These are phyloP conservation scores for Pseudorhombus dupliciocellatus DNA, from an alignment of 2,113 vertebrate genomes.

Conservation along the genomic window DNA sequence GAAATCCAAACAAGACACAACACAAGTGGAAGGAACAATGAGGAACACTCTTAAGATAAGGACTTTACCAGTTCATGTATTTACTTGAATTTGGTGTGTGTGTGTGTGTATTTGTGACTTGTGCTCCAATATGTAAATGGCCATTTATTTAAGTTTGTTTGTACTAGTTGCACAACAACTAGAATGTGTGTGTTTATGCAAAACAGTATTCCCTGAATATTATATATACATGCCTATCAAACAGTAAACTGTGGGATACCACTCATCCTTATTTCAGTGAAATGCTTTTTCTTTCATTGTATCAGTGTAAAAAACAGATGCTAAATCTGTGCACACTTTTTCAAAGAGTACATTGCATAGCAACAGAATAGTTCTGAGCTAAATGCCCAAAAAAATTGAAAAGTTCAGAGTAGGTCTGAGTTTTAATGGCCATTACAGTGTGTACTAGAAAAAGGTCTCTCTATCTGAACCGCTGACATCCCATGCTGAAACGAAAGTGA, in stretches of 20 bases:
- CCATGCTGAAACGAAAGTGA: neutral
- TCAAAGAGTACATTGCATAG: constrained; percentile 1
- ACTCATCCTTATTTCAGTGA: too few relatives aligned
- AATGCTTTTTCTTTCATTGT: neutral
- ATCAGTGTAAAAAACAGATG: neutral
- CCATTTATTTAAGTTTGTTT: too few relatives aligned
- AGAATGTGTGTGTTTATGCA: neutral
- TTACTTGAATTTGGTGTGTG: neutral
- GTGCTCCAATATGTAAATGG: neutral
- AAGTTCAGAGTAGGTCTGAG: neutral
- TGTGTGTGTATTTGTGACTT: neutral
- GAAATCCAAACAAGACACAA: constrained; percentile 1
- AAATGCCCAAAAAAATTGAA: neutral
- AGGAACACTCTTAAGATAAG: neutral
- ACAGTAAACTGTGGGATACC: neutral
- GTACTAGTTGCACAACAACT: neutral
- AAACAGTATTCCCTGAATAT: neutral
- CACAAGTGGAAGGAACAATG: constrained; percentile 5
- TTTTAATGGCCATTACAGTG: neutral
- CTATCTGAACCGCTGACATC: constrained; percentile 1
- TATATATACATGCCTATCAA: neutral
- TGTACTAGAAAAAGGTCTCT: neutral
- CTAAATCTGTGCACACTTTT: neutral
- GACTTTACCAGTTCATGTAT: neutral
- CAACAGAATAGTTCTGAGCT: neutral